Evolutionary conservation across 2,797 vertebrate species (phyloP), one percentile per base, ranked within the genome.

Genomic region (Melanotaenia parkinsoni): DNA sequence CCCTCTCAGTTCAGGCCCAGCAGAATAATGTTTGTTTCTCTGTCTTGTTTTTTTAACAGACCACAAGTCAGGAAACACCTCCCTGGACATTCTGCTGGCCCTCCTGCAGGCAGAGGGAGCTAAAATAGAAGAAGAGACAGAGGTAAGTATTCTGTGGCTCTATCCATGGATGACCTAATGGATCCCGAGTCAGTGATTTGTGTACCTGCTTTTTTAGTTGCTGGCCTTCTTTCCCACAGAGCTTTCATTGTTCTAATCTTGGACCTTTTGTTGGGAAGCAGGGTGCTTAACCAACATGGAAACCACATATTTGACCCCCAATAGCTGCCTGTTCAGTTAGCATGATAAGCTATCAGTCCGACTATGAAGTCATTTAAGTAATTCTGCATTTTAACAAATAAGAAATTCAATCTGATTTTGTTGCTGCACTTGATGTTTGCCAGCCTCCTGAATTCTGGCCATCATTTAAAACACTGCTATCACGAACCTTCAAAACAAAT

Each of bases 91-190:
- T 1, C 83, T 99, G 71, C 89, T 99, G 26, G 98, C 98, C 0
- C 93, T 99, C 50, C 96, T 99, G 68, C 98, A 99, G 90, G 88
- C 98, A 0, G 98, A 99, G 86, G 98, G 98, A 81, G 98, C 98
- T 9, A 98, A 99, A 91, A 97, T 99, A 33, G 98, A 99, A 82
- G 98, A 99, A 68, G 98, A 99, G 91, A 99, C 98, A 0, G 98
- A 99, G 96, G 98, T 99, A 92, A 92, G 92, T 57, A 5, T 60
- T 58, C n/a, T 50, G 0, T 56, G 13, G 4, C 18, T 54, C 22
- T 58, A 58, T 66, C 26, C 38, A 51, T 13, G 13, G 58, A 63
- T 81, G 72, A 85, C 37, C 24, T 75, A 51, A 81, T 43, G 35
- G 20, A 1, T 77, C 70, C 32, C 38, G 14, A 11, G 40, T 43